These are phyloP conservation scores for Psittacula cyanocephala DNA, from an alignment of 2,113 vertebrate genomes.

Conservation along the genomic window DNA sequence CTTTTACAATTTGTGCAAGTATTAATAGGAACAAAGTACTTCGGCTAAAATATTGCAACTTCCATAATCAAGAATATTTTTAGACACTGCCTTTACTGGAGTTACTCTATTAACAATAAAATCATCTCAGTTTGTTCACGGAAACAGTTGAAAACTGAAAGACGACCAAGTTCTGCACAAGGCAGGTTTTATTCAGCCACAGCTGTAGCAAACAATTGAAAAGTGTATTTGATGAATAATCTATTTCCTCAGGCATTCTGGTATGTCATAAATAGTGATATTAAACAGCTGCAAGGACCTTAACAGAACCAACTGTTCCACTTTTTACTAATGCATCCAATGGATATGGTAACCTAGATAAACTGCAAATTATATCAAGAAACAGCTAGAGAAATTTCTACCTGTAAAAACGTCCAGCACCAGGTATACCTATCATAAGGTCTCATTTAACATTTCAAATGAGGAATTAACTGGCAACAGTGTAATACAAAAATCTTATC, in stretches of 20 bases:
- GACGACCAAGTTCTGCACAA: neutral
- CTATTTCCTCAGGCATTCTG: neutral
- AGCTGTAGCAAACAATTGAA: neutral
- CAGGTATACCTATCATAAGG: neutral
- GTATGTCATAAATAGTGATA: neutral
- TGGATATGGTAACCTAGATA: neutral
- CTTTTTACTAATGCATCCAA: neutral
- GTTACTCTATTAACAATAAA: neutral
- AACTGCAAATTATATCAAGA: neutral
- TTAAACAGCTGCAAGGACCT: neutral
- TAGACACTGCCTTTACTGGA: neutral
- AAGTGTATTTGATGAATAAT: neutral
- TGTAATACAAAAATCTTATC: neutral
- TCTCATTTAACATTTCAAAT: neutral
- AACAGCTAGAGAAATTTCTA: neutral
- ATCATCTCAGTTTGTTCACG: neutral
- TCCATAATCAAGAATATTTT: neutral
- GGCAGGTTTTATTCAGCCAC: neutral
- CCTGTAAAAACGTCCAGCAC: neutral
- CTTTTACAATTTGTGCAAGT: neutral
- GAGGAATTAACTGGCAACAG: neutral
- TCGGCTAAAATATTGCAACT: neutral
- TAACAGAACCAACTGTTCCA: neutral
- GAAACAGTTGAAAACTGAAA: neutral
- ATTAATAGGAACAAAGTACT: neutral